Evolutionary conservation across 2,888 invertebrate species (phyloP).

Genomic region (Hofmannophila pseudospretella): DNA sequence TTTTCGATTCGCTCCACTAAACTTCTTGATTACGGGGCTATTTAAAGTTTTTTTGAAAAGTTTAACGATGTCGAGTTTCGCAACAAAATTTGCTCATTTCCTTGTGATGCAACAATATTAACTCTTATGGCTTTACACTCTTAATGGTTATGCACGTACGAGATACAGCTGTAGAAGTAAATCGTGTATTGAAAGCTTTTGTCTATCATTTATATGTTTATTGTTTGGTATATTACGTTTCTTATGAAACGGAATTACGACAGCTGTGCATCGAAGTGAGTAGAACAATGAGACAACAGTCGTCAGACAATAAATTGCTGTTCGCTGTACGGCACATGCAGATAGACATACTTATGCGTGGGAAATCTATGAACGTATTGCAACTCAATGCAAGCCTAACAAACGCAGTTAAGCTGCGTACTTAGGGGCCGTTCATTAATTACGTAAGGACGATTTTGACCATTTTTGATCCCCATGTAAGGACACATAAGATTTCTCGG

Average conservation of each 20-base stretch:
- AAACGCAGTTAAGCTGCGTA: too few species aligned
- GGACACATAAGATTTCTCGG: too few species aligned
- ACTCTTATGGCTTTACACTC: too few species aligned
- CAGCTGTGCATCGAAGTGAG: conserved; percentile 1
- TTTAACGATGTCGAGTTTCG: too few species aligned
- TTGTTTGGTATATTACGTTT: neutral
- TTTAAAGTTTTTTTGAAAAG: too few species aligned
- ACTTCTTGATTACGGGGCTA: conserved; percentile 34
- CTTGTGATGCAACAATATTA: too few species aligned
- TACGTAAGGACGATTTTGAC: too few species aligned
- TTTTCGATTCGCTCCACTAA: conserved; percentile 35
- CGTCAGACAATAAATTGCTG: conserved; percentile 4
- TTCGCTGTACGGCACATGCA: conserved; percentile 25
- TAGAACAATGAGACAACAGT: conserved; percentile 6
- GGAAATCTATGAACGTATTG: conserved; percentile 31
- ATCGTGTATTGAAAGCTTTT: neutral
- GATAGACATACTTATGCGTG: conserved; percentile 42
- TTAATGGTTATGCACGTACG: too few species aligned
- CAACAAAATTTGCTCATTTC: too few species aligned
- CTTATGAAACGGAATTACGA: neutral
- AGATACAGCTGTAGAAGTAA: too few species aligned
- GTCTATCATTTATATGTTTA: neutral
- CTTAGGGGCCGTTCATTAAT: too few species aligned
- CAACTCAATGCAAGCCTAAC: conserved; percentile 9
- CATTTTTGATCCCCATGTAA: too few species aligned